Base-by-base conservation (phyloP, 1,140 invertebrate species). In the Dysdera silvatica region DNA sequence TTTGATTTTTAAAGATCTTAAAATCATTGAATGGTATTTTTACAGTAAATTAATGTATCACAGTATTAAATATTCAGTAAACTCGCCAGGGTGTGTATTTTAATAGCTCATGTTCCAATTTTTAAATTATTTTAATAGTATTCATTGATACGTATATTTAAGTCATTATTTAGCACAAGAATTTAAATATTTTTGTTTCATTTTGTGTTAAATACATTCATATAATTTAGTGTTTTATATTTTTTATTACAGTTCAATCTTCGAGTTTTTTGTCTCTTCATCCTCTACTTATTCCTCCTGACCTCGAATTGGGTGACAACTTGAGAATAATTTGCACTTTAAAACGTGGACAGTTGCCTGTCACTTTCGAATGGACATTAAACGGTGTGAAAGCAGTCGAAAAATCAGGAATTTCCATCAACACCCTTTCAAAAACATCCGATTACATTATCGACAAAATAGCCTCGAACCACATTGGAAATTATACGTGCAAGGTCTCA, bases 401-500 rank as follows among this genome's bases (percentile, higher is more conserved):
- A 5, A n/a, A 43, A 10, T 28, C 20, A 4, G 40, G 29, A 28
- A 8, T 23, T 32, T 18, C 29, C 51, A 32, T 41, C 20, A 41
- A n/a, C 6, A 37, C 45, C 8, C 20, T 24, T 31, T 24, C 37
- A 23, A 40, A 16, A 7, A 40, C 47, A 16, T 60, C 58, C 8
- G n/a, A 28, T 18, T 33, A 40, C 10, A 32, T 24, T 18, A 55
- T 66, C 51, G 57, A 51, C 7, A 45, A 56, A 32, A 35, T 67
- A n/a, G 14, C 37, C 18, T 8, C 54, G 16, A 26, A 23, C 18
- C 71, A 75, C 53, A 62, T 69, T 28, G 73, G 71, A 10, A 71
- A 71, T 49, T 74, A 74, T 49, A 70, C 71, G 2, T 74, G 73
- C 47, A 47, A 62, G 18, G 72, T 67, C 8, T 26, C 53, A 35